phyloP scores from a whole-genome alignment of 1,140 invertebrate species.

The Ylistrum balloti region DNA sequence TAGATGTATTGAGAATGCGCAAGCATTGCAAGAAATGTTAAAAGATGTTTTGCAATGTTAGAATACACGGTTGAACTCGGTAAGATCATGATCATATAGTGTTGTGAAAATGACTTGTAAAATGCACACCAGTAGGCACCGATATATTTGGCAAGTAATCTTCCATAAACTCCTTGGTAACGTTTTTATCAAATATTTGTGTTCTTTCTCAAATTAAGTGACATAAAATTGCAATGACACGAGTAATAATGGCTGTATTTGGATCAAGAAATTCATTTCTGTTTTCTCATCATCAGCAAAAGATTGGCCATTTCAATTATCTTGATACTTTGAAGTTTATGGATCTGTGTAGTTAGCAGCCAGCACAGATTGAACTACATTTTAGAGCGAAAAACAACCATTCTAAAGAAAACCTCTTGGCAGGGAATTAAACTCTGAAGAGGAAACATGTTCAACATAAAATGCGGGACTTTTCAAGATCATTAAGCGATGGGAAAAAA shows the following conservation, averaged over 20 bases:
- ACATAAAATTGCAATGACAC: background rate
- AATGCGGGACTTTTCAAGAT: background rate
- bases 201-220: background rate
- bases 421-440: background rate
- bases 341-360: background rate
- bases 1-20: background rate
- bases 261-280: background rate
- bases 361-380: background rate
- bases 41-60: background rate
- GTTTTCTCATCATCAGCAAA: constrained; percentile 7
- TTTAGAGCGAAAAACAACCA: background rate
- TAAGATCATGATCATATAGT: no score
- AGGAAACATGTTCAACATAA: constrained; percentile 25
- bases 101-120: background rate
- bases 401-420: background rate
- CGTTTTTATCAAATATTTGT: background rate
- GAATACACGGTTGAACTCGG: background rate
- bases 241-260: background rate
- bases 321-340: background rate
- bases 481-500: background rate
- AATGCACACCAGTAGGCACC: background rate
- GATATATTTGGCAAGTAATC: background rate
- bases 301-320: background rate
- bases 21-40: background rate
- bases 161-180: background rate